A percentile compares a stretch with the other conserved stretches of the same genome.
Evolutionary conservation across 2,888 invertebrate genomes (phyloP).

Genomic region (Machimus atricapillus): DNA sequence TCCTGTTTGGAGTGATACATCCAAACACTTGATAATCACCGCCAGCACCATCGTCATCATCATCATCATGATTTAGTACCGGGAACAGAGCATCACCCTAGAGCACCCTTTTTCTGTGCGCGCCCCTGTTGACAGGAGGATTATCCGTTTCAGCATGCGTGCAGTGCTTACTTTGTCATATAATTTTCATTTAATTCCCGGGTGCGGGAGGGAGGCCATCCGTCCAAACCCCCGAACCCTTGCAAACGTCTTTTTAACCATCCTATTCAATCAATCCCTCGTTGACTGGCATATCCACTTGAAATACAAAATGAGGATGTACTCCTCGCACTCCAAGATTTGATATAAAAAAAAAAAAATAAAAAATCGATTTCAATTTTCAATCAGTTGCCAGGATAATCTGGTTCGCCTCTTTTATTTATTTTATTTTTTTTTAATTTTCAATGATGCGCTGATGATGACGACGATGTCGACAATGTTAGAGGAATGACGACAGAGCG

Average conservation of each 20-base stretch:
- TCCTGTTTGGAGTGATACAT: not conserved
- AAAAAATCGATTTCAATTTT: not conserved
- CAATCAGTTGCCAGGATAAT: conserved; percentile 7
- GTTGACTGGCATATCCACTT: not conserved
- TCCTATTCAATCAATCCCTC: not conserved
- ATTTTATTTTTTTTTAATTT: not conserved
- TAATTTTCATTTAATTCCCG: not conserved
- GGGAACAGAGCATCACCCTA: not conserved
- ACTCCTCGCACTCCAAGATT: not conserved
- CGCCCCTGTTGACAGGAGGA: not conserved
- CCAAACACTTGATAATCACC: not conserved
- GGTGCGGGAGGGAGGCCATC: not conserved
- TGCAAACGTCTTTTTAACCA: not conserved
- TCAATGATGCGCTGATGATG: not conserved
- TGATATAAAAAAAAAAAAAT: not conserved
- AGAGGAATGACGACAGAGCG: not conserved
- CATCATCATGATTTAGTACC: not conserved
- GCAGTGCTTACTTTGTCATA: not conserved
- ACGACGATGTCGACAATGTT: not conserved
- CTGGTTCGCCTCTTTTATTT: not conserved
- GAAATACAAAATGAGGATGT: not conserved
- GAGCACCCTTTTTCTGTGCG: not conserved
- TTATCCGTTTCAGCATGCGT: not conserved
- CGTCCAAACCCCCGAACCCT: not conserved
- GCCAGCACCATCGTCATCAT: not conserved